Evolutionary conservation across 2,888 invertebrate genomes (phyloP), one percentile per base, ranked within the genome.

Genomic region (Spialia ferax): DNA sequence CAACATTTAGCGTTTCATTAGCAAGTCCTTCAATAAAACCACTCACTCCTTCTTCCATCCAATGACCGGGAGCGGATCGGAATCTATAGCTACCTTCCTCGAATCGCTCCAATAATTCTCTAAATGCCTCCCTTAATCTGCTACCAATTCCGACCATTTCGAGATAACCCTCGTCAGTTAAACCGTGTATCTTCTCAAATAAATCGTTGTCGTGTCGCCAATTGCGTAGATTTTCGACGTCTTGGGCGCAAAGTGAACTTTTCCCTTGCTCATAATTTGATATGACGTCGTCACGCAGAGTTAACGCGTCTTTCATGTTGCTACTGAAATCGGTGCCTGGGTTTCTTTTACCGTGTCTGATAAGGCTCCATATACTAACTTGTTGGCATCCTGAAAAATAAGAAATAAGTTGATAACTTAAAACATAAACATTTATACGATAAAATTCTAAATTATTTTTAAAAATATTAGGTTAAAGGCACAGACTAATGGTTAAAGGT

Each of bases 141-240:
- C 76, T 81, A 8, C 85, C 97, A 15, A 97, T 90, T 61, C 95
- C 94, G 73, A 92, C 90, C 74, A 96, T 83, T 83, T 97, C 97
- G 74, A 95, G 94, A 80, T 90, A 89, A 35, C 95, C 95, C 75
- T 91, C 90, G 35, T 84, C 79, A 2, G 85, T 82, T 62, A 92
- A 82, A 70, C 84, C 79, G 35, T 75, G 75, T 66, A 48, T 78
- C 73, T 62, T 86, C 80, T 60, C 81, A 59, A 90, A 88, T 72
- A 88, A 78, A 48, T 82, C 79, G 3, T 71, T 72, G 69, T 87
- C 82, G 11, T 77, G 63, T 50, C 74, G 70, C 88, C 88, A 89
- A 50, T 80, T 77, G 23, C 75, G 80, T 70, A 91, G 78, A 77
- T 89, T 87, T 71, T 91, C 89, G 11, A 91, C 79, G 69, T 92